phyloP scores from a whole-genome alignment of 1,140 invertebrate genomes.

The Drosophila lacteicornis region DNA sequence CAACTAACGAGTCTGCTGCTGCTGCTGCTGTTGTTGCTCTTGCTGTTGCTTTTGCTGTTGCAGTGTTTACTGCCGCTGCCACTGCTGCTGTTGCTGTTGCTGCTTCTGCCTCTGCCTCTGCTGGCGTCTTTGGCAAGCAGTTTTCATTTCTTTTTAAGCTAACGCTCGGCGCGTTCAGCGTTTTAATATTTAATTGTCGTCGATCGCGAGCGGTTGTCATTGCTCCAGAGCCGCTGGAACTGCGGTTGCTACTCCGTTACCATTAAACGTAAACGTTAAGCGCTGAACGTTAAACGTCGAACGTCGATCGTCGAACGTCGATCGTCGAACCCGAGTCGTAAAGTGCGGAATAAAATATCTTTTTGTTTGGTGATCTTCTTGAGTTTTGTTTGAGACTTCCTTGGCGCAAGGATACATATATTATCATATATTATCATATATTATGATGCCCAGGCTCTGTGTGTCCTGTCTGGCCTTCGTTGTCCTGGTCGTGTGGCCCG shows the following conservation, averaged over 20 bases:
- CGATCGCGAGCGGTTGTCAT: constrained; percentile 68
- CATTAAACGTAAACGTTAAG: constrained; percentile 16
- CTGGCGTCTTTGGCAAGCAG: constrained; percentile 24
- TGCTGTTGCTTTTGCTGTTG: constrained; percentile 24
- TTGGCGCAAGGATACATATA: neutral
- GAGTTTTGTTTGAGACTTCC: constrained; percentile 9
- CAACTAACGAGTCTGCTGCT: constrained; percentile 45
- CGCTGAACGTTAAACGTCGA: neutral
- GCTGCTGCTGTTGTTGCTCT: constrained; percentile 10
- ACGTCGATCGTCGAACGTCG: neutral
- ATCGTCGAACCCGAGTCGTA: neutral
- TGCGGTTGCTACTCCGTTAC: constrained; percentile 11
- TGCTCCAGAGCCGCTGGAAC: constrained; percentile 24
- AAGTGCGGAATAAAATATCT: neutral
- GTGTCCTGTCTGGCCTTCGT: constrained; percentile 4
- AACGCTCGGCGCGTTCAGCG: constrained; percentile 66
- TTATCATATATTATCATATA: neutral
- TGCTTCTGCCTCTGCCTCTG: constrained; percentile 4
- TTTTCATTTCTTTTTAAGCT: constrained; percentile 84
- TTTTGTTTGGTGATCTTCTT: constrained; percentile 36
- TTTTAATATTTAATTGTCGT: constrained; percentile 81
- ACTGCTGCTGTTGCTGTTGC: constrained; percentile 1
- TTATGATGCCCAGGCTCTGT: constrained; percentile 26
- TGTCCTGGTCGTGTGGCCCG: constrained; percentile 11
- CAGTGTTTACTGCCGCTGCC: constrained; percentile 1